Base-by-base conservation (phyloP, 2,888 invertebrate genomes). In the Epicampocera succincta region DNA sequence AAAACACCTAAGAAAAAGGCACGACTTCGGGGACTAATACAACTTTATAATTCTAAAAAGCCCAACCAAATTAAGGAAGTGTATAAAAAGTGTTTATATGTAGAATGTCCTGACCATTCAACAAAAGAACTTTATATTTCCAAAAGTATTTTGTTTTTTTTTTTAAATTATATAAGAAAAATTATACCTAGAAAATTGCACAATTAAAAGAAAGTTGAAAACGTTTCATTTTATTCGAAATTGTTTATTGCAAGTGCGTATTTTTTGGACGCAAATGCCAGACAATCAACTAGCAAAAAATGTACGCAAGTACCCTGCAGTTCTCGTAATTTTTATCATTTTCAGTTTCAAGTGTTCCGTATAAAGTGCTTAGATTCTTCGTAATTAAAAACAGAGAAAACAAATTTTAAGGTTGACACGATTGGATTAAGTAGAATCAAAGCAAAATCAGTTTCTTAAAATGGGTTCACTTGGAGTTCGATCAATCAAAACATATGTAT, bases 151-250 rank as follows among this genome's bases (percentile, higher is more conserved):
- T 33, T 21, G 5, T 6, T 12, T 60, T 8, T 19, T 42, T 46
- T 11, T 25, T 38, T 3, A 9, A 21, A 13, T 48, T 68, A 42
- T 60, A 46, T 54, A 38, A 56, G 4, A 44, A 58, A 48, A 38
- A 29, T 68, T 17, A 42, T 52, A 44, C 56, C 71, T 63, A 54
- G 17, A 58, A 65, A 72, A 50, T 72, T 65, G 50, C 19, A 72
- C 65, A 78, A 78, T 78, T 78, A 66, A 65, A 65, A 65, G 42
- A 19, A 72, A 50, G 50, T 44, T 38, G 56, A 69, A 69, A 65
- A 58, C 33, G 63, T 58, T 68, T 13, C 1, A 1, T 38, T 61
- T 25, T 33, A 52, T n/a, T 29, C 1, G n/a, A 52, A 48, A 74
- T 17, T 46, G 29, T 13, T 15, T 42, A 42, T 44, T 42, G 9